Evolutionary conservation across 2,888 invertebrate species (phyloP).

Genomic region (Portevinia maculata): DNA sequence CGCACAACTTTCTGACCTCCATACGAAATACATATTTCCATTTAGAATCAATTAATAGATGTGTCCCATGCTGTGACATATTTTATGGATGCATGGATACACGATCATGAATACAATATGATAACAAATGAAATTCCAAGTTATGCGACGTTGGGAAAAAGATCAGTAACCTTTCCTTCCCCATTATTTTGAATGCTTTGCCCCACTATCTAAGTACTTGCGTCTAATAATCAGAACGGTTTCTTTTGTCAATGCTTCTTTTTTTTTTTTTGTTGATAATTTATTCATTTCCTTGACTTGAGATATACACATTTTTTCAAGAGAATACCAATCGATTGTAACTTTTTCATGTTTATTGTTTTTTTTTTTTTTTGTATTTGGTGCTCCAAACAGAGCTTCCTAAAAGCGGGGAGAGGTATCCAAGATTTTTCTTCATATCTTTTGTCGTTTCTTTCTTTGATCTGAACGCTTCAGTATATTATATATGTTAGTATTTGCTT

Average conservation of each 20-base stretch:
- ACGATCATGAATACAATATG: constrained; percentile 63
- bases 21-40: constrained; percentile 49
- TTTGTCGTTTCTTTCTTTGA: constrained; percentile 19
- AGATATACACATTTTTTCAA: constrained; percentile 26
- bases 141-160: constrained; percentile 23
- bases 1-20: constrained; percentile 46
- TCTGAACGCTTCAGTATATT: not conserved
- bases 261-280: constrained; percentile 46
- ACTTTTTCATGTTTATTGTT: constrained; percentile 57
- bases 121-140: constrained; percentile 64
- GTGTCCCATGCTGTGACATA: constrained; percentile 67
- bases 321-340: constrained; percentile 70
- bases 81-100: constrained; percentile 63
- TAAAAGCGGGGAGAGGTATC: constrained; percentile 45
- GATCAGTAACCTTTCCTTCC: constrained; percentile 64
- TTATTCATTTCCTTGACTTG: constrained; percentile 68
- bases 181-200: constrained; percentile 22
- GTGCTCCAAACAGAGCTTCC: constrained; percentile 56
- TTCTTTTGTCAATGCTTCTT: constrained; percentile 41
- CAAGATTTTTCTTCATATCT: constrained; percentile 18
- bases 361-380: too few relatives aligned
- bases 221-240: constrained; percentile 47
- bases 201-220: constrained; percentile 27
- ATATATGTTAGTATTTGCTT: constrained; percentile 30
- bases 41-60: constrained; percentile 68